These are phyloP conservation scores for Numenius phaeopus DNA, from an alignment of 2,797 vertebrate species.

Conservation along the genomic window DNA sequence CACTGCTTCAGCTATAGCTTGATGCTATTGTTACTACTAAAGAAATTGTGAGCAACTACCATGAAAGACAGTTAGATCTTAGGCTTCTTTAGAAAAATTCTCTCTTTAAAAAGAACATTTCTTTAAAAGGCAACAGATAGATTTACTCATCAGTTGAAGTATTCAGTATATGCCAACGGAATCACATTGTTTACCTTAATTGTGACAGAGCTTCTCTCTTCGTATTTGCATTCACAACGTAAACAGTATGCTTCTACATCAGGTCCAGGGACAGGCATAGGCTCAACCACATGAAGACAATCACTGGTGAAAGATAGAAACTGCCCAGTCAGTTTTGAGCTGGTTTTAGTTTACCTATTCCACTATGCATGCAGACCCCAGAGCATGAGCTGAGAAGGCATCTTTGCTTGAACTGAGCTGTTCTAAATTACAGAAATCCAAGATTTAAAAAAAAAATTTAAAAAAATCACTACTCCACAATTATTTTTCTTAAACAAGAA, in stretches of 20 bases:
- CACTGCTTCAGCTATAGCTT: background rate
- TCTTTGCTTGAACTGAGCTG: background rate
- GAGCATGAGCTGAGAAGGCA: background rate
- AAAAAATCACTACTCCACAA: background rate
- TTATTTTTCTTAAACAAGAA: background rate
- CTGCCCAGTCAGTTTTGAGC: background rate
- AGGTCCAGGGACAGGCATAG: constrained; percentile 94
- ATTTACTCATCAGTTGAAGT: background rate
- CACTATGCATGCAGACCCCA: background rate
- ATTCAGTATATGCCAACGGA: background rate
- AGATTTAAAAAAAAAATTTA: background rate
- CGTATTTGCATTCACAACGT: constrained; percentile 98
- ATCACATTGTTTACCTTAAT: constrained; percentile 87
- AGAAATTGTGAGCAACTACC: background rate
- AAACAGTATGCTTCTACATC: constrained; percentile 98
- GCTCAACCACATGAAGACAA: constrained; percentile 95
- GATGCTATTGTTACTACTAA: background rate
- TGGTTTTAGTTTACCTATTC: background rate
- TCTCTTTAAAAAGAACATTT: background rate
- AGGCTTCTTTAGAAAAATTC: background rate
- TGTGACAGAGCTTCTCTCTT: constrained; percentile 96
- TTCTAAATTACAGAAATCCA: background rate
- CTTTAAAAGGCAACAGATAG: background rate
- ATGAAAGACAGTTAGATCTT: background rate
- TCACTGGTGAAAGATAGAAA: constrained; percentile 81